phyloP scores from a whole-genome alignment of 2,797 vertebrate genomes.

The Xenopus petersii region DNA sequence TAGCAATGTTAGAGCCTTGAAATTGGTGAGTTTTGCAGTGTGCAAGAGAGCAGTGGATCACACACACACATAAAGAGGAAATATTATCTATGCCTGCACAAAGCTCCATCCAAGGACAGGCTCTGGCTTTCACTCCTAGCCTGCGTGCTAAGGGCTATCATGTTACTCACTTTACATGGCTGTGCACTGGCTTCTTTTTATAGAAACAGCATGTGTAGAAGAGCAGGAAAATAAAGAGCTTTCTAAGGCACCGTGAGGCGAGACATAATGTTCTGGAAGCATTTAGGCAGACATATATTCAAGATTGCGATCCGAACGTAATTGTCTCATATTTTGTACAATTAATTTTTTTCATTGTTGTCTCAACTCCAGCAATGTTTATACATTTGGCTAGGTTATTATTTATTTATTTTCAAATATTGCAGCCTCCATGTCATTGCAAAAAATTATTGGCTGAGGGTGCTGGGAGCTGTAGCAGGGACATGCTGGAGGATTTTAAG shows the following conservation, averaged over 20 bases:
- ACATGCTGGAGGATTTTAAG: no score
- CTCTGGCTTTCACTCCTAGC: not conserved
- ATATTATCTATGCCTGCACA: conserved; percentile 10
- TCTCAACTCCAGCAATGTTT: no score
- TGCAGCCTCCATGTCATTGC: no score
- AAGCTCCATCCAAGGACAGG: not conserved
- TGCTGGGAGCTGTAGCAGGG: no score
- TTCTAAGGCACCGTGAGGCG: conserved; percentile 26
- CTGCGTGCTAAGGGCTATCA: conserved; percentile 13
- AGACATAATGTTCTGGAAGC: conserved; percentile 27
- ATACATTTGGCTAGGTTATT: no score
- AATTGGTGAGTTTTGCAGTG: no score
- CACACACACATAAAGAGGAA: not conserved
- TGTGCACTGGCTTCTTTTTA: conserved; percentile 12
- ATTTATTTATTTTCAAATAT: no score
- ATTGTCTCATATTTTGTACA: no score
- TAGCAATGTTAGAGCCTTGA: no score
- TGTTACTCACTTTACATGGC: not conserved
- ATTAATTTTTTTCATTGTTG: no score
- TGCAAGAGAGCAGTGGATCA: no score
- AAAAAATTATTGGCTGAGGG: no score
- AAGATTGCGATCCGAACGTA: conserved; percentile 13
- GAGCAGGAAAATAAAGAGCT: conserved; percentile 23
- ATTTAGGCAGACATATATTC: conserved; percentile 5
- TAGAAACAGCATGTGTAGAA: conserved; percentile 30